Conservation (phyloP, 2,113 vertebrate species). For the Zapornia atra region DNA sequence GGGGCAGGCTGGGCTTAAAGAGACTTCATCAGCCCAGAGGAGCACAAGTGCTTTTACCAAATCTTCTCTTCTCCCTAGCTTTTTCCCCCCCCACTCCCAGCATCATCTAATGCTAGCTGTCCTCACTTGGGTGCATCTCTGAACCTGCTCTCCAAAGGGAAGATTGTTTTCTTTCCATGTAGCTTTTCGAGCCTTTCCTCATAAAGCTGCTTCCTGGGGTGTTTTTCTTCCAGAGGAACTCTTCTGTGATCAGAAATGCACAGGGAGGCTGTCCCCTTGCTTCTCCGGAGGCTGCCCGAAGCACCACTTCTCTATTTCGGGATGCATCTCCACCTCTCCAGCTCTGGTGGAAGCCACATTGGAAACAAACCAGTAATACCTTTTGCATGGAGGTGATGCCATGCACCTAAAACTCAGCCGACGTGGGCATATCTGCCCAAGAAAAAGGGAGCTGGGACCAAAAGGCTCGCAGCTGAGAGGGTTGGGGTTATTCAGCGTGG, state of each 20-base stretch:
- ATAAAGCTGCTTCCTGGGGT: background rate
- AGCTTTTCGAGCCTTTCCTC: background rate
- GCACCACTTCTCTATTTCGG: fast-evolving
- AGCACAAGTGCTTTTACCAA: background rate
- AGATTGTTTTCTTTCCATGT: background rate
- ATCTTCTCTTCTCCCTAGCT: background rate
- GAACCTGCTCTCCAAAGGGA: background rate
- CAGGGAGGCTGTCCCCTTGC: background rate
- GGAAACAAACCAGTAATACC: no score
- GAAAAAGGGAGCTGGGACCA: background rate
- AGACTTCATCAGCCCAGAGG: background rate
- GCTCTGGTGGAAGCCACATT: background rate
- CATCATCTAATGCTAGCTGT: background rate
- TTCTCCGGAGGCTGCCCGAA: background rate
- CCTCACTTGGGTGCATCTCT: background rate
- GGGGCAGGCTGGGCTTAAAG: background rate
- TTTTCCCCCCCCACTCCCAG: background rate
- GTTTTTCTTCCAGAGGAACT: background rate
- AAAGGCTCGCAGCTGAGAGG: no score
- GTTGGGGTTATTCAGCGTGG: no score
- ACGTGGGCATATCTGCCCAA: background rate
- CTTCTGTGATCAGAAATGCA: background rate
- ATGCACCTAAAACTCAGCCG: background rate
- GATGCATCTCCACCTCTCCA: background rate
- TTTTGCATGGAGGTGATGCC: background rate